Base-by-base conservation (phyloP, 35 echinoderm and acorn worm genomes). In the Ophiothrix spiculata region DNA sequence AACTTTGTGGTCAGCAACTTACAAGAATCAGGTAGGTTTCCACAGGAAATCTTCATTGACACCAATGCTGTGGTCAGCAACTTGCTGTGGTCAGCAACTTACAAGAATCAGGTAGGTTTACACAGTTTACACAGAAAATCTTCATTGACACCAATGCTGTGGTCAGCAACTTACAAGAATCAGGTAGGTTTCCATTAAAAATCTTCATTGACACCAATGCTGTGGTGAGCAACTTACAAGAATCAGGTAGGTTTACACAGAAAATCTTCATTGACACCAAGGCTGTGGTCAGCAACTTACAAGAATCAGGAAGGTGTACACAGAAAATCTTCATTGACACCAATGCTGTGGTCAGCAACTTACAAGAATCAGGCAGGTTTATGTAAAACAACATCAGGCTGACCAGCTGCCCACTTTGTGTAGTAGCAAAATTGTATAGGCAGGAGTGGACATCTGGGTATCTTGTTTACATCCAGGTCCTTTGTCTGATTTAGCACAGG, bases 181-280 rank as follows among this genome's bases (percentile, higher is more conserved):
- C 85, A 76, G 91, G 85, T 87, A 83, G 37, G 83, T 56, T n/a
- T n/a, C n/a, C n/a, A n/a, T n/a, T n/a, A n/a, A 76, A 80, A 38
- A 40, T 83, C 11, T 92, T 87, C 45, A 75, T 88, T 28, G 85
- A 92, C 76, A 86, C 84, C 1, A 56, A 86, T 81, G 33, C 45
- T 83, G 60, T 56, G 38, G 85, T 88, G 41, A 83, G 33, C 77
- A 37, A 37, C 36, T 64, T 83, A 35, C 74, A 86, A 60, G 77
- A 39, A 36, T 40, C 85, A 76, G 91, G 85, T 87, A 83, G 37
- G 83, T 56, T n/a, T 0, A 39, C n/a, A 4, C 40, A 78, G 41
- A 76, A 80, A 38, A 40, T 83, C 11, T 92, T 87, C 45, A 75
- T 88, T 28, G 85, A 92, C 76, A 86, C 84, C 1, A 56, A 86